Evolutionary conservation across 2,888 invertebrate species (phyloP).

Genomic region (Latheticus oryzae): DNA sequence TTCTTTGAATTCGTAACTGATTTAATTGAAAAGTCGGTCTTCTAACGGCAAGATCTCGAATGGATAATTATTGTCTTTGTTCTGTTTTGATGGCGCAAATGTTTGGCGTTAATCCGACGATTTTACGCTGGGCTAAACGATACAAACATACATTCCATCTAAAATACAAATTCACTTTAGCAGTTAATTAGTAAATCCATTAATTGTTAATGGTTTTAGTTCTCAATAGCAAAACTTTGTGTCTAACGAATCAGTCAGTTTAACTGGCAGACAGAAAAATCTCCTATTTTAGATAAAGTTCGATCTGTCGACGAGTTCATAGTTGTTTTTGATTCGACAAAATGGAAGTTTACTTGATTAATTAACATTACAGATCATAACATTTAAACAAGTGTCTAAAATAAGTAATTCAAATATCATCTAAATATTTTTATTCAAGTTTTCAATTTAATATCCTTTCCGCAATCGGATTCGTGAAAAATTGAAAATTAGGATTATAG

Average conservation of each 20-base stretch:
- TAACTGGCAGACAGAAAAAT: conserved; percentile 14
- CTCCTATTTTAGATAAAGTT: too few species aligned
- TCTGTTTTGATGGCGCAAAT: conserved; percentile 24
- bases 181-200: conserved; percentile 41
- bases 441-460: too few species aligned
- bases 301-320: too few species aligned
- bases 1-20: conserved; percentile 6
- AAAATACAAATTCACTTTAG: conserved; percentile 25
- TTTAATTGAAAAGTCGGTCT: conserved; percentile 19
- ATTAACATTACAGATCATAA: too few species aligned
- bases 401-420: too few species aligned
- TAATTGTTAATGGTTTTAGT: conserved; percentile 40
- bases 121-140: conserved; percentile 28
- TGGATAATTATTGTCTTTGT: conserved; percentile 37
- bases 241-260: conserved; percentile 19
- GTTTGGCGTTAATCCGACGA: conserved; percentile 32
- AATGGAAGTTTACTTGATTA: too few species aligned
- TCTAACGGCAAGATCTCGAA: too few species aligned
- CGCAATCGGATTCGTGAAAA: conserved; percentile 1
- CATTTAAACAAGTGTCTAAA: too few species aligned
- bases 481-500: background rate
- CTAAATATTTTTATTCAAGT: too few species aligned
- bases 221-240: conserved; percentile 34
- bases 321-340: too few species aligned
- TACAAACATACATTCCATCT: conserved; percentile 34